Base-by-base conservation (phyloP, 2,797 vertebrate genomes). In the Periophthalmus magnuspinnatus region DNA sequence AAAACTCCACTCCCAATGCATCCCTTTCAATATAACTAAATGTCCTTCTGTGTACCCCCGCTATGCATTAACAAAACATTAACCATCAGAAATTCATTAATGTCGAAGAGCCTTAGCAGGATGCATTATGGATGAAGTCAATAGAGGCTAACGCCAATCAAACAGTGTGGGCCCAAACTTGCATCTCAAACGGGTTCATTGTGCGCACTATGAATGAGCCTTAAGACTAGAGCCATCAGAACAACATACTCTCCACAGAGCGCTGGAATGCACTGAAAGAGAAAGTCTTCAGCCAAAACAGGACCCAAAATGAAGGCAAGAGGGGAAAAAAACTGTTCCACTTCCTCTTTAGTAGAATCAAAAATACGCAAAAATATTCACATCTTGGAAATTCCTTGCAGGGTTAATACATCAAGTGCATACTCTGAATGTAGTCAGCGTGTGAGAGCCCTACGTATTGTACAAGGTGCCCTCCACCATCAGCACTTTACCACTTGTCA, bases 141-240 rank as follows among this genome's bases (percentile, higher is more conserved):
- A 81, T 56, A 80, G 74, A 83, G 70, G 75, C 78, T 79, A 72
- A 68, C 67, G 83, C 70, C 80, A 84, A 88, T 89, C 80, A 88
- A 90, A 87, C 77, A 71, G 80, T 28, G 65, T 74, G 76, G 78
- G 74, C 41, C 67, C 68, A 66, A 72, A 72, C 69, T 82, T 69
- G 66, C 63, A 74, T 66, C 75, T 88, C 79, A 88, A 83, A 81
- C 68, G 52, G 76, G 71, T 84, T 81, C 86, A 84, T 87, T 89
- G 90, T 87, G 72, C 72, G 80, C 78, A 19, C 77, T 47, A 89
- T 91, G 88, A 90, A 91, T 89, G 87, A 85, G 79, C 69, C 66
- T 68, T 91, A 81, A 84, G 81, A 86, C 69, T 52, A 61, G 64
- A 81, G 57, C 72, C 80, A 48, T 70, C 65, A 68, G 72, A 79